phyloP scores from a whole-genome alignment of 2,113 vertebrate genomes.

The Conger conger region DNA sequence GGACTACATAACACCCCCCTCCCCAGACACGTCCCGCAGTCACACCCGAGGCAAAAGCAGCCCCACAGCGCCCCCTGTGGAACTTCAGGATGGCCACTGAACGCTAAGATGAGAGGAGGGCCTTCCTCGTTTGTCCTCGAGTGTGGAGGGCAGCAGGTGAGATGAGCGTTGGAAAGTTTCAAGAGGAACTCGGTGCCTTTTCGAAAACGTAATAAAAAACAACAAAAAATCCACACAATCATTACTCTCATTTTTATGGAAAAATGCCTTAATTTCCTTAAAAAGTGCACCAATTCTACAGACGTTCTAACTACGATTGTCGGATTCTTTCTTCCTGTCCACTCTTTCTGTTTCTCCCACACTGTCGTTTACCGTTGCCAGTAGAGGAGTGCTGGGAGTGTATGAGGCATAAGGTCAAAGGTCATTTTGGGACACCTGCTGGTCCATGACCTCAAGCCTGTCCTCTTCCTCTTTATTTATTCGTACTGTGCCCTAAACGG shows the following conservation, averaged over 20 bases:
- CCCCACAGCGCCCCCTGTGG: neutral
- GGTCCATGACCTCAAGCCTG: neutral
- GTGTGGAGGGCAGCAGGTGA: neutral
- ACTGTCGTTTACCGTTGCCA: conserved; percentile 22
- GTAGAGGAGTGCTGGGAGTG: conserved; percentile 30
- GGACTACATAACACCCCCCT: neutral
- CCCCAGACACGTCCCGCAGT: neutral
- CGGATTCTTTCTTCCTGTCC: conserved; percentile 18
- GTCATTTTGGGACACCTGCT: conserved; percentile 31
- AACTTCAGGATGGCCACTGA: neutral
- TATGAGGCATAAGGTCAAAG: conserved; percentile 38
- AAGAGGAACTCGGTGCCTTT: conserved; percentile 53
- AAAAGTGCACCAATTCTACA: conserved; percentile 34
- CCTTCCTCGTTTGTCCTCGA: neutral
- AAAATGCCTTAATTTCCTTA: conserved; percentile 55
- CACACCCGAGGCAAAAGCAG: neutral
- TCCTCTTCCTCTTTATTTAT: conserved; percentile 32
- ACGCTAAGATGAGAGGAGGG: neutral
- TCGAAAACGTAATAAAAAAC: conserved; percentile 28
- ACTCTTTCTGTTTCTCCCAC: conserved; percentile 16
- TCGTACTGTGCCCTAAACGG: conserved; percentile 31
- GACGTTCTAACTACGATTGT: conserved; percentile 27
- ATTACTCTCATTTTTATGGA: conserved; percentile 38
- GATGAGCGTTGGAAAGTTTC: conserved; percentile 6
- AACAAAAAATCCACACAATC: conserved; percentile 34